phyloP scores from a whole-genome alignment of 1,140 invertebrate species.

The Physella acuta region DNA sequence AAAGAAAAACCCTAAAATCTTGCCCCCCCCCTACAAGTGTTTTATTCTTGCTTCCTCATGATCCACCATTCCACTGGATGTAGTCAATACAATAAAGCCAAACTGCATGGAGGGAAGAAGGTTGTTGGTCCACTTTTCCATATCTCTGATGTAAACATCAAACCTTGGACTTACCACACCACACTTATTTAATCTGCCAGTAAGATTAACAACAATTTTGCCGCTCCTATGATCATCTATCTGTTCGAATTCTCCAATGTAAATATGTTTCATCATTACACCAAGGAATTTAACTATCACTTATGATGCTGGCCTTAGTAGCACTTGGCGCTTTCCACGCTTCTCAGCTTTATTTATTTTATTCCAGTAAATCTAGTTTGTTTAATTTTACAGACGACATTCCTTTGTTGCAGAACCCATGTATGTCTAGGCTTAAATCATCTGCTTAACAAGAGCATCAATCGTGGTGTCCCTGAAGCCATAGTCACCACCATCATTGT shows the following conservation, averaged over 20 bases:
- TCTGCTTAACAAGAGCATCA: no score
- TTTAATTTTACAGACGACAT: no score
- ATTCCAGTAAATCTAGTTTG: no score
- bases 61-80: not conserved
- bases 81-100: not conserved
- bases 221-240: conserved; percentile 98
- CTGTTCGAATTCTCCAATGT: conserved; percentile 99
- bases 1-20: not conserved
- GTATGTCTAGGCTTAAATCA: no score
- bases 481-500: no score
- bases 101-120: conserved; percentile 58
- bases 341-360: conserved; percentile 99
- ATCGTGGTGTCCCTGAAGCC: no score
- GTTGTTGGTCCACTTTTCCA: conserved; percentile 98
- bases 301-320: conserved; percentile 79
- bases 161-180: not conserved
- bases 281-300: not conserved
- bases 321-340: conserved; percentile 95
- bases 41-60: not conserved
- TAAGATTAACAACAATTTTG: conserved; percentile 98
- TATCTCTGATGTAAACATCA: conserved; percentile 46
- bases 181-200: conserved; percentile 91
- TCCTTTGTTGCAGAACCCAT: no score
- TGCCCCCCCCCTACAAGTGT: not conserved
- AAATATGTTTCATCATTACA: conserved; percentile 54